A percentile compares a stretch with the other conserved stretches of the same genome.
phyloP scores from a whole-genome alignment of 2,113 vertebrate species.

The Quiscalus mexicanus region DNA sequence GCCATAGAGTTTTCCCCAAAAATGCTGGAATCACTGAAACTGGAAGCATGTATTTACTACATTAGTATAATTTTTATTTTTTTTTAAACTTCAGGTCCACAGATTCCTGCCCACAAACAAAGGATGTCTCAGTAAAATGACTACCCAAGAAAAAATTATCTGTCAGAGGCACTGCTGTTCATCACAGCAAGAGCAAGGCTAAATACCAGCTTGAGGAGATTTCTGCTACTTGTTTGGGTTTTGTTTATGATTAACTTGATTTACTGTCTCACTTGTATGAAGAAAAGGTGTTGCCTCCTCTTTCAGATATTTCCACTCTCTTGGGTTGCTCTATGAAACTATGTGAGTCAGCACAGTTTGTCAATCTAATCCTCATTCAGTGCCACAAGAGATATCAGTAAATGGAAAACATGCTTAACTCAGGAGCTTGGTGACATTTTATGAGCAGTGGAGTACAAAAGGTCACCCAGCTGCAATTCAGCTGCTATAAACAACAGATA shows the following conservation, averaged over 20 bases:
- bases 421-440: background rate
- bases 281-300: background rate
- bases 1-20: accelerated
- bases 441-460: background rate
- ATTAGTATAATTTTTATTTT: accelerated
- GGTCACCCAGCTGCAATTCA: background rate
- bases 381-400: background rate
- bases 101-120: background rate
- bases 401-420: conserved; percentile 2
- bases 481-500: background rate
- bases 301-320: background rate
- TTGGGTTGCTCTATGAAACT: background rate
- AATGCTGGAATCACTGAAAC: background rate
- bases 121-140: background rate
- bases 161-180: background rate
- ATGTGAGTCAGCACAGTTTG: background rate
- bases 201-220: background rate
- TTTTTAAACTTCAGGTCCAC: background rate
- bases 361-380: background rate
- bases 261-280: background rate
- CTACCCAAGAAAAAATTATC: background rate
- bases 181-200: background rate
- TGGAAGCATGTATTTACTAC: accelerated
- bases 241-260: background rate
- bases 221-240: background rate